These are phyloP conservation scores for Acanthornis magna DNA, from an alignment of 2,797 vertebrate species.

Conservation along the genomic window DNA sequence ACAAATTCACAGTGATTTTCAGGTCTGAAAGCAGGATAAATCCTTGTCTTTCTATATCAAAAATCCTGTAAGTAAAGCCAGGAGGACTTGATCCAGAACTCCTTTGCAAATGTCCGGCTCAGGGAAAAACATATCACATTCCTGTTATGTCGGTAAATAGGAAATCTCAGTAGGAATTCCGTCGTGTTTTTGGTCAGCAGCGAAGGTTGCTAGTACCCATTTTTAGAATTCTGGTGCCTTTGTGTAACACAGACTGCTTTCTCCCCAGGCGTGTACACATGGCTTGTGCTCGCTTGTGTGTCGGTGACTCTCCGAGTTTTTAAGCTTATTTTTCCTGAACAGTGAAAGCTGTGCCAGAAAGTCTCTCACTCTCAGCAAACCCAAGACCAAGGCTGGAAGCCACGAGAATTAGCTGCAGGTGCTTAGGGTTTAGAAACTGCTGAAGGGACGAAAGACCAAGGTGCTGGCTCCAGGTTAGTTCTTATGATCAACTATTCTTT, in stretches of 20 bases:
- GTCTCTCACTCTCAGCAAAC: slow-evolving; percentile 70
- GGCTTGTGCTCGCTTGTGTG: background rate
- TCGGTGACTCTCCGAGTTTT: background rate
- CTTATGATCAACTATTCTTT: slow-evolving; percentile 90
- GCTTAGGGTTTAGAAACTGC: slow-evolving; percentile 84
- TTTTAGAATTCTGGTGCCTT: background rate
- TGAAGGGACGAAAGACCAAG: slow-evolving; percentile 87
- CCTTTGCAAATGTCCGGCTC: background rate
- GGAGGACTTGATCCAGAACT: background rate
- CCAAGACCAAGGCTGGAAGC: slow-evolving; percentile 75
- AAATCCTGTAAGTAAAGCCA: background rate
- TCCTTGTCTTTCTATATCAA: background rate
- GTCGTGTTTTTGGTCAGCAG: background rate
- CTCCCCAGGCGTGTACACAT: fast-evolving
- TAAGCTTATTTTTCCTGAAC: slow-evolving; percentile 57
- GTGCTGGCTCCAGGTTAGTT: slow-evolving; percentile 88
- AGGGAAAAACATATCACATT: background rate
- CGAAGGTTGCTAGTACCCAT: background rate
- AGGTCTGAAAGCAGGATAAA: background rate
- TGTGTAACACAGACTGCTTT: background rate
- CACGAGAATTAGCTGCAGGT: slow-evolving; percentile 89
- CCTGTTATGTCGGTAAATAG: background rate
- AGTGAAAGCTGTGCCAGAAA: slow-evolving; percentile 58
- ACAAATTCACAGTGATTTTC: background rate
- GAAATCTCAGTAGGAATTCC: background rate